Evolutionary conservation across 2,797 vertebrate species (phyloP), one percentile per base, ranked within the genome.

Genomic region (Mus spretus): DNA sequence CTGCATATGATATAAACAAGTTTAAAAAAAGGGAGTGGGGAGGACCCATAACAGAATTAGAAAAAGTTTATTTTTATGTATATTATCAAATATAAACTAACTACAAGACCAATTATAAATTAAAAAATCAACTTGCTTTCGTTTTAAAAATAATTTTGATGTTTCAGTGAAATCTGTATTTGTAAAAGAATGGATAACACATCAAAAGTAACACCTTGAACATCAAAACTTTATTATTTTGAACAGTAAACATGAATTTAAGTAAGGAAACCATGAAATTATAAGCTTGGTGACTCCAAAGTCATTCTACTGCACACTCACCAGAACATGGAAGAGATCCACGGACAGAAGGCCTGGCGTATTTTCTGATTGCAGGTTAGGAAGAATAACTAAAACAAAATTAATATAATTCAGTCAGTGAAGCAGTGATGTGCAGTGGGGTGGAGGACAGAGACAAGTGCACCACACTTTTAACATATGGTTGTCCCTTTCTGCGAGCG

Each of bases 241-340:
- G 72, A 97, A 96, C 44, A 93, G 63, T 81, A 34, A 93, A 22
- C 50, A 94, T 93, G 12, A 81, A 75, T 91, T 55, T 96, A 63
- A 97, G 90, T 63, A n/a, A 87, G 57, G 44, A 89, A 97, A 91
- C 74, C 10, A 95, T 26, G 1, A 86, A 94, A 96, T 90, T 85
- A 90, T 47, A 91, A 95, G 70, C 2, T n/a, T 93, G 9, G 72
- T 59, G 72, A 84, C 37, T 95, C 87, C 55, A 74, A 94, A 87
- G 83, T 70, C 47, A 80, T 83, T 90, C 90, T 93, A 87, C 28
- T 95, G 6, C 92, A 93, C 13, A 97, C 99, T 98, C 98, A 99
- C 99, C 99, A 99, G 98, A 95, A 99, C 91, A 98, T 99, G 99
- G 98, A 99, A 99, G 84, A 99, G 99, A 98, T 99, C 99, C 96